phyloP scores from a whole-genome alignment of 92 coral and sea anemone genomes.

The Phenganax stokvisi region DNA sequence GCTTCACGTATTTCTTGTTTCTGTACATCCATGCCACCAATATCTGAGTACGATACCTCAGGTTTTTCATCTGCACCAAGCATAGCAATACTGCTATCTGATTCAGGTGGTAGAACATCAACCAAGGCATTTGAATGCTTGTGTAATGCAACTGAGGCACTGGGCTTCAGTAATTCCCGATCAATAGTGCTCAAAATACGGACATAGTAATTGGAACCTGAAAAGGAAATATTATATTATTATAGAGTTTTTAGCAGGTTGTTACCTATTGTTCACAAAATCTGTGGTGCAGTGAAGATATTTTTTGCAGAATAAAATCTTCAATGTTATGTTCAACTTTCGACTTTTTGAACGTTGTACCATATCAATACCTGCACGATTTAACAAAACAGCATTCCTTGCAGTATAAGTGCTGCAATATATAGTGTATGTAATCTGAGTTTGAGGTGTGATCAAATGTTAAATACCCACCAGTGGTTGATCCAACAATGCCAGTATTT shows the following conservation, averaged over 20 bases:
- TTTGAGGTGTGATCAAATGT: neutral
- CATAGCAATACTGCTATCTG: slow-evolving; percentile 99
- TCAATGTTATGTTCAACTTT: no score
- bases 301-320: neutral
- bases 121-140: slow-evolving; percentile 98
- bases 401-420: neutral
- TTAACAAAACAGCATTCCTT: neutral
- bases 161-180: slow-evolving; percentile 90
- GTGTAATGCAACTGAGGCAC: slow-evolving; percentile 99
- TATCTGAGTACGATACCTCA: slow-evolving; percentile 76
- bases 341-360: no score
- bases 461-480: slow-evolving; percentile 74
- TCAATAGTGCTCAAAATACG: slow-evolving; percentile 92
- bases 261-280: neutral
- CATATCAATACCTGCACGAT: no score
- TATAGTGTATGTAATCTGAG: neutral
- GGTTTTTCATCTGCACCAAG: slow-evolving; percentile 90
- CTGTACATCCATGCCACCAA: slow-evolving; percentile 99
- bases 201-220: slow-evolving; percentile 93
- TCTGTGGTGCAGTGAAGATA: neutral
- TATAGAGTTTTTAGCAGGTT: neutral
- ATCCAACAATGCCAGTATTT: slow-evolving; percentile 97
- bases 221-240: neutral
- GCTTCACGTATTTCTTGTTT: slow-evolving; percentile 99
- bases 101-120: slow-evolving; percentile 95